phyloP scores from a whole-genome alignment of 2,888 invertebrate genomes.

The Diarsia brunnea region DNA sequence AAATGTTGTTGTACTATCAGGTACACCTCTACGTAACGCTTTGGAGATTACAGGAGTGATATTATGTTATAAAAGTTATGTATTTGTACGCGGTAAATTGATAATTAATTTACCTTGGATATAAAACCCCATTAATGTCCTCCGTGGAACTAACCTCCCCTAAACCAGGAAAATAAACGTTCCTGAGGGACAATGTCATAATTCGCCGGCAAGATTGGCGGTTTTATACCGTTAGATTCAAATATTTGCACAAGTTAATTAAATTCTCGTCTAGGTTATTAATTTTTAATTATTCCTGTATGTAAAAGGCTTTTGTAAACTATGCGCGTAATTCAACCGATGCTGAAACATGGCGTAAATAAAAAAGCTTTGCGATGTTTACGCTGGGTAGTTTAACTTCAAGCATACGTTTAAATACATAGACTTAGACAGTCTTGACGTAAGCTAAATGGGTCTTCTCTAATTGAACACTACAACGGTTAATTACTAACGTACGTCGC shows the following conservation, averaged over 20 bases:
- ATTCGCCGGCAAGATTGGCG: conserved; percentile 38
- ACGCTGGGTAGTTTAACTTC: not conserved
- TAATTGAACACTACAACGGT: conserved; percentile 76
- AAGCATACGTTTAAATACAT: conserved; percentile 3
- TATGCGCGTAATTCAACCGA: conserved; percentile 2
- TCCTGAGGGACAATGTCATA: conserved; percentile 45
- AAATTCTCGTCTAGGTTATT: conserved; percentile 54
- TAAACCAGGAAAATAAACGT: conserved; percentile 37
- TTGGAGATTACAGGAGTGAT: no score
- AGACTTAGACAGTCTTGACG: conserved; percentile 39
- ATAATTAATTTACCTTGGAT: conserved; percentile 7
- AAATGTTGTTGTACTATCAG: no score
- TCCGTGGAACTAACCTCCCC: not conserved
- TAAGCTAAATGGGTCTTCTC: conserved; percentile 67
- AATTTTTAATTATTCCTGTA: conserved; percentile 42
- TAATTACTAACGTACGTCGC: conserved; percentile 75
- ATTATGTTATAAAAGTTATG: no score
- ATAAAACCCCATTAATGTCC: conserved; percentile 20
- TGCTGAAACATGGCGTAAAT: conserved; percentile 3
- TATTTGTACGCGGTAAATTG: not conserved
- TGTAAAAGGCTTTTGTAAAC: conserved; percentile 35
- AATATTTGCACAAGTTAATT: conserved; percentile 57
- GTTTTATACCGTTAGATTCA: conserved; percentile 44
- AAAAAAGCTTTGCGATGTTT: conserved; percentile 1
- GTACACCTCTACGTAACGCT: no score